Base-by-base conservation (phyloP, 2,113 vertebrate species). In the Dipodomys merriami region DNA sequence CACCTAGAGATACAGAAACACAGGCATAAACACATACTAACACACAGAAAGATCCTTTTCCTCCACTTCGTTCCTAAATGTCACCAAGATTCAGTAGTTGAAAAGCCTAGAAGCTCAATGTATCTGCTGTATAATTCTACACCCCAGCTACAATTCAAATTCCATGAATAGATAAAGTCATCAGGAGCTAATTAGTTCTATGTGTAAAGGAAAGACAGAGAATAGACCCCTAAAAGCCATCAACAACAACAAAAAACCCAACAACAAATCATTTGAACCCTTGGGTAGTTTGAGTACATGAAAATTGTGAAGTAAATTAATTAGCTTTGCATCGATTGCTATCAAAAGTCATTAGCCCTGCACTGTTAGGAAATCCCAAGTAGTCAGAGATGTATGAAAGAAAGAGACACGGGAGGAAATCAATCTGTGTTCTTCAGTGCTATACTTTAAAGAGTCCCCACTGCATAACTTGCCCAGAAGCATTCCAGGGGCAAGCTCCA, bases 261-360 rank as follows among this genome's bases (percentile, higher is more conserved):
- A 33, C 72, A 94, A 86, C 86, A 93, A 89, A 94, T 85, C 79
- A 49, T 27, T 77, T 68, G 76, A 88, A 88, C 76, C 81, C 72
- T 1, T 23, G 82, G 25, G 85, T 88, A 88, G 33, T 46, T 35
- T 9, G 67, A 95, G 91, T 86, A 93, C 94, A 93, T 88, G 93
- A 93, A 95, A 96, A 94, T 86, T 91, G 84, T 93, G 92, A 90
- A 96, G 95, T 96, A 97, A 94, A 96, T 92, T 73, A 72, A 95
- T 95, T 92, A 97, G 95, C 93, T 97, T 95, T 96, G n/a, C 91
- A 96, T 13, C 0, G 87, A 95, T 81, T 86, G 68, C 27, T 89
- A 95, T 83, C 91, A 83, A 86, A 92, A 90, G 85, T 82, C 93
- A 96, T 90, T 93, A 91, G 92, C 49, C 95, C 35, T 84, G 33